Percentiles rank a stretch among this genome's conserved stretches.
These are phyloP conservation scores for Calonectris borealis DNA, from an alignment of 2,113 vertebrate genomes.

Conservation along the genomic window DNA sequence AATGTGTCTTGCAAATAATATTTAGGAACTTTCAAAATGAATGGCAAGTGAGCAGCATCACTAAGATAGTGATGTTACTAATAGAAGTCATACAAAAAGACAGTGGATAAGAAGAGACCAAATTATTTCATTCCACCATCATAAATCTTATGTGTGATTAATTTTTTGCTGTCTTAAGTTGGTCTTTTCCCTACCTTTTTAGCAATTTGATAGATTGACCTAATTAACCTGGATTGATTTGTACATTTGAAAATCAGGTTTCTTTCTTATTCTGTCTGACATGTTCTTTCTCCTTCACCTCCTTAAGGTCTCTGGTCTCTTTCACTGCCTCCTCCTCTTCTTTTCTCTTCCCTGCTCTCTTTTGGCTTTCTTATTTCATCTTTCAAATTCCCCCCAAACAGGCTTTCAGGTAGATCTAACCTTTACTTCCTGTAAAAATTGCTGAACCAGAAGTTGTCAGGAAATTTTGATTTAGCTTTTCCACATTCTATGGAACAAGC, in stretches of 20 bases:
- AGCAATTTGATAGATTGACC: not conserved
- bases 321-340: not conserved
- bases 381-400: not conserved
- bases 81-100: not conserved
- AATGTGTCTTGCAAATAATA: not conserved
- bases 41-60: not conserved
- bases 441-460: conserved; percentile 19
- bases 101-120: not conserved
- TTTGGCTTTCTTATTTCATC: not conserved
- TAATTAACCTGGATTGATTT: not conserved
- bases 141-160: not conserved
- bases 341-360: not conserved
- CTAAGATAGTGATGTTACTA: not conserved
- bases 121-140: not conserved
- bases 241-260: not conserved
- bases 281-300: not conserved
- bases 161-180: not conserved
- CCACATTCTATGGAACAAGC: not conserved
- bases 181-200: not conserved
- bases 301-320: not conserved
- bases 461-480: not conserved
- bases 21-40: not conserved
- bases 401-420: not conserved
- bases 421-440: not conserved
- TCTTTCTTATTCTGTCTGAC: not conserved